Evolutionary conservation across 2,797 vertebrate species (phyloP).

Genomic region (Stomatorhinus walkeri): DNA sequence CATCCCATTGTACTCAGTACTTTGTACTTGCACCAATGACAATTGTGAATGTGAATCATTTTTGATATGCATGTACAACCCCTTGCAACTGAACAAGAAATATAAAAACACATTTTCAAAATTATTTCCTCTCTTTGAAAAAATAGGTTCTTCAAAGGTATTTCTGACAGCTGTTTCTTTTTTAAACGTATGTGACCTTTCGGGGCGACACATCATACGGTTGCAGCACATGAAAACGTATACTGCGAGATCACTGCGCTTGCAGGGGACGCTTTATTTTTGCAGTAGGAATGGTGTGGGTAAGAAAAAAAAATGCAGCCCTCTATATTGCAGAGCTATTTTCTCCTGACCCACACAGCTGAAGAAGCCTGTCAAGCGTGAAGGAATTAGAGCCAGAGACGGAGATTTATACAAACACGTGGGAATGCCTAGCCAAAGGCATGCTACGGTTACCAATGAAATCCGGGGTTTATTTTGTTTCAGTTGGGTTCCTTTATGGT

Average conservation of each 20-base stretch:
- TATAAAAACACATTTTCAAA: not conserved
- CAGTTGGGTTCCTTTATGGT: not conserved
- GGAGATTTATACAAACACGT: not conserved
- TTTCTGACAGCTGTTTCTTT: not conserved
- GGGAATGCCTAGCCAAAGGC: not conserved
- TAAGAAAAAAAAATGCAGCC: not conserved
- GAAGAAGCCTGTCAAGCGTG: not conserved
- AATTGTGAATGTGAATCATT: not conserved
- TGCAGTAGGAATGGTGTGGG: not conserved
- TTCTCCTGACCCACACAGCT: not conserved
- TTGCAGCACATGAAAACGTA: not conserved
- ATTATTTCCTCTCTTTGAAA: not conserved
- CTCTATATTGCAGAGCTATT: not conserved
- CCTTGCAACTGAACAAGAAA: not conserved
- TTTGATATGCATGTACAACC: not conserved
- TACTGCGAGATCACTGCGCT: not conserved
- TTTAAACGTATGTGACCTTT: conserved; percentile 3
- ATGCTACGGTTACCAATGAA: not conserved
- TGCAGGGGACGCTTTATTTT: not conserved
- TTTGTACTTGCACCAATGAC: not conserved
- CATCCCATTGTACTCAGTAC: not conserved
- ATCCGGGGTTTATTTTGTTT: not conserved
- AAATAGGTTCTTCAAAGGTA: not conserved
- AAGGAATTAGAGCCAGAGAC: not conserved
- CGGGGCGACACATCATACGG: not conserved